These are phyloP conservation scores for Sycophila sp. DNA, from an alignment of 1,140 invertebrate species.

Conservation along the genomic window DNA sequence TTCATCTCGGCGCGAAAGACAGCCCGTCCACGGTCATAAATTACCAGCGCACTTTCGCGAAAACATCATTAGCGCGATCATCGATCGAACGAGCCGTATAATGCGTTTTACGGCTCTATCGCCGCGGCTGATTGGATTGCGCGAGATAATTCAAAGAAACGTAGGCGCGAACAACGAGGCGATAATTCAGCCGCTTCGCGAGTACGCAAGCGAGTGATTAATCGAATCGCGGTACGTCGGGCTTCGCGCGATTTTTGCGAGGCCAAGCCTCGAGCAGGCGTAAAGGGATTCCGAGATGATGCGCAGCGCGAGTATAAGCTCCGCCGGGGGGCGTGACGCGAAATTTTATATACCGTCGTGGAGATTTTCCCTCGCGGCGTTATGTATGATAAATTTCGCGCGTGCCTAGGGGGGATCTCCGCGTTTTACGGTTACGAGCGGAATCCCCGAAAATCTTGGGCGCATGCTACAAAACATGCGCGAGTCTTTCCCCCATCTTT, in stretches of 20 bases:
- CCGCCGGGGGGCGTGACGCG: background rate
- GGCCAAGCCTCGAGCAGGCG: background rate
- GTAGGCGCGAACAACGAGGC: background rate
- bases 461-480: background rate
- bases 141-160: background rate
- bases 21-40: no score
- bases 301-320: background rate
- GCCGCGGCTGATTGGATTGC: constrained; percentile 1
- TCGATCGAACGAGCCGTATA: constrained; percentile 15
- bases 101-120: constrained; percentile 21
- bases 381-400: constrained; percentile 14
- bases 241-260: background rate
- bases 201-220: constrained; percentile 31
- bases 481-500: no score
- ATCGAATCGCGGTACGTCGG: background rate
- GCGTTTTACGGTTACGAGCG: no score
- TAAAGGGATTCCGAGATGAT: background rate
- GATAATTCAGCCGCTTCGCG: no score
- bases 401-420: no score
- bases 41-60: background rate
- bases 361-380: background rate
- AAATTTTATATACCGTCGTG: background rate
- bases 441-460: no score
- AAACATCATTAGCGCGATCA: constrained; percentile 14
- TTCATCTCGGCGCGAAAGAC: no score